Conservation (phyloP, 1,140 invertebrate genomes). For the Cylas formicarius region DNA sequence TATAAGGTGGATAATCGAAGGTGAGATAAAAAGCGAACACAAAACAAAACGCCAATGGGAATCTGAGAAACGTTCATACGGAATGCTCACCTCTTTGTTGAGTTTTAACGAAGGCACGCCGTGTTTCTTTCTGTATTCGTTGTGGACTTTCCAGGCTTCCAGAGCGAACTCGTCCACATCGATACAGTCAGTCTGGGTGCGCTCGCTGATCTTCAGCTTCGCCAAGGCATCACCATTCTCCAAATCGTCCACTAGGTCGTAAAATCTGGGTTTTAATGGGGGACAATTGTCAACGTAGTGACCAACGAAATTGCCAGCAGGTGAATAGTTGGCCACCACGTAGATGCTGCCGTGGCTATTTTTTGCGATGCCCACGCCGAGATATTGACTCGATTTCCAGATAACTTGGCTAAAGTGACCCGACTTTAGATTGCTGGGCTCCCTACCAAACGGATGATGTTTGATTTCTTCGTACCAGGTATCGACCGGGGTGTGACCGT, state of each 20-base stretch:
- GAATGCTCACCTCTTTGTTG: slow-evolving; percentile 52
- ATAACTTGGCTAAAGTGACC: slow-evolving; percentile 72
- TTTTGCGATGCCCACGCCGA: slow-evolving; percentile 71
- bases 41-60: slow-evolving; percentile 1
- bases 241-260: neutral
- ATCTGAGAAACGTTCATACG: slow-evolving; percentile 1
- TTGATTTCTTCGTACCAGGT: slow-evolving; percentile 63
- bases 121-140: slow-evolving; percentile 70
- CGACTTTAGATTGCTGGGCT: slow-evolving; percentile 58
- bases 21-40: neutral
- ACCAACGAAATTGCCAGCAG: slow-evolving; percentile 77
- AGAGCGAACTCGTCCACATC: slow-evolving; percentile 45
- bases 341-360: slow-evolving; percentile 64
- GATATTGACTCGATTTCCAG: slow-evolving; percentile 67
- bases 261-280: slow-evolving; percentile 33
- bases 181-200: slow-evolving; percentile 5
- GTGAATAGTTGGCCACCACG: slow-evolving; percentile 81
- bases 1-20: too few species aligned
- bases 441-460: slow-evolving; percentile 52
- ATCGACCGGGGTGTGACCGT: slow-evolving; percentile 63
- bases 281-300: slow-evolving; percentile 70
- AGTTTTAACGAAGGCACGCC: slow-evolving; percentile 57
- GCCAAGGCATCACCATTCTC: slow-evolving; percentile 12
- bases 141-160: slow-evolving; percentile 65
- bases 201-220: slow-evolving; percentile 4